Base-by-base conservation (phyloP, 2,888 invertebrate species). In the Tiphia femorata region DNA sequence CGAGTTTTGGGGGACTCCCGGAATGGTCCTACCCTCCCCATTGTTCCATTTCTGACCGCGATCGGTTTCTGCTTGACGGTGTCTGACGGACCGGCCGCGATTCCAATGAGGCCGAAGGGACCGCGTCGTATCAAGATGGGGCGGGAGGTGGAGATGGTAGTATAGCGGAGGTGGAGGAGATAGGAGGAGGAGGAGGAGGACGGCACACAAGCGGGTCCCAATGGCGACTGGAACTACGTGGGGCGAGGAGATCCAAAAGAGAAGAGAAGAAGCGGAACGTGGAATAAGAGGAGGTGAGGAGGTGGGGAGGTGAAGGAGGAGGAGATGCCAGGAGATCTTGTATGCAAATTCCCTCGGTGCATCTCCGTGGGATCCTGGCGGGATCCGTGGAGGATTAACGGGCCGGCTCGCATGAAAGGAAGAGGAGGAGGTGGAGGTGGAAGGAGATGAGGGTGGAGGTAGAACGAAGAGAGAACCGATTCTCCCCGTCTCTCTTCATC, bases 261-360 rank as follows among this genome's bases (percentile, higher is more conserved):
- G 77, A 76, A 80, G 79, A n/a, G n/a, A 79, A 77, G 78, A 80
- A 48, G 56, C 40, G 59, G 60, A 51, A 58, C 58, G 53, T 52
- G 47, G 52, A 38, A 33, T 14, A 37, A 47, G 58, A 57, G 58
- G 52, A 49, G 48, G 43, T 29, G 20, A 20, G 25, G 47, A 58
- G 57, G 49, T 51, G 62, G 55, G 50, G 61, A 44, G 46, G 58
- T 60, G 69, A 59, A 47, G 62, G 60, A 59, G 69, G 49, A 57
- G 70, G 66, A 79, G 81, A 81, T 80, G 79, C 78, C 75, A 73
- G 76, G 70, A 80, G 79, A 83, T 81, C 82, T 82, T 82, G 82
- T 83, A 83, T 83, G 83, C 82, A 83, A 83, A 83, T 83, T 83
- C 81, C 70, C 75, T 72, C 72, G 78, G 77, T 79, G 83, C 83